Conservation (phyloP, 2,797 vertebrate genomes). For the Mormyrops attenuatus region DNA sequence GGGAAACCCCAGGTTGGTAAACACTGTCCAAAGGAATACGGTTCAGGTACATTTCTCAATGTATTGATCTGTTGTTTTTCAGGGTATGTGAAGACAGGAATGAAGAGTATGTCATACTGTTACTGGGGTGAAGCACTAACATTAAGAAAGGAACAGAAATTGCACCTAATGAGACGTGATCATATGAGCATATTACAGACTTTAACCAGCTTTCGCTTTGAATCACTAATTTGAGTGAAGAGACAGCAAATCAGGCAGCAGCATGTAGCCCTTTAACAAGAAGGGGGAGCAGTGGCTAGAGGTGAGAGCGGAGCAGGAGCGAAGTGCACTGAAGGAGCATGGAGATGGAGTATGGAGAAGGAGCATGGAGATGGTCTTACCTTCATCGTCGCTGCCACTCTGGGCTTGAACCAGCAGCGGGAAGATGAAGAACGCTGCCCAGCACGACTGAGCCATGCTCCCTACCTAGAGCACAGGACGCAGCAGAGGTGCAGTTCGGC, state of each 20-base stretch:
- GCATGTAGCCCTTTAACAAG: neutral
- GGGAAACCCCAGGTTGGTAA: neutral
- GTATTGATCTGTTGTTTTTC: neutral
- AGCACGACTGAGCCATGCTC: neutral
- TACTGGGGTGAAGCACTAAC: neutral
- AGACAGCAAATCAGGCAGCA: neutral
- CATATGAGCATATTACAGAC: neutral
- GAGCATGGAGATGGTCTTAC: neutral
- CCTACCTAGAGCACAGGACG: neutral
- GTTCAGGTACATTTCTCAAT: neutral
- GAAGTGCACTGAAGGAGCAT: neutral
- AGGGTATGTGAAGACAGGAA: neutral
- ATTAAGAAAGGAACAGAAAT: neutral
- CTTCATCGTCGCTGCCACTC: neutral
- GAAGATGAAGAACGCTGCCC: neutral
- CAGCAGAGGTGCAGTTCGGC: neutral
- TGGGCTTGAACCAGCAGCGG: neutral
- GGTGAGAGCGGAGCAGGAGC: neutral
- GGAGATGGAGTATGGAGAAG: neutral
- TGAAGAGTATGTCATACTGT: neutral
- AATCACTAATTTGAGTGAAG: neutral
- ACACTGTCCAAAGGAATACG: neutral
- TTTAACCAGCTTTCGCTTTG: neutral
- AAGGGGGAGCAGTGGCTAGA: neutral
- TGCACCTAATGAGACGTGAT: neutral